These are phyloP conservation scores for Ispidina picta DNA, from an alignment of 2,797 vertebrate genomes.

Conservation along the genomic window DNA sequence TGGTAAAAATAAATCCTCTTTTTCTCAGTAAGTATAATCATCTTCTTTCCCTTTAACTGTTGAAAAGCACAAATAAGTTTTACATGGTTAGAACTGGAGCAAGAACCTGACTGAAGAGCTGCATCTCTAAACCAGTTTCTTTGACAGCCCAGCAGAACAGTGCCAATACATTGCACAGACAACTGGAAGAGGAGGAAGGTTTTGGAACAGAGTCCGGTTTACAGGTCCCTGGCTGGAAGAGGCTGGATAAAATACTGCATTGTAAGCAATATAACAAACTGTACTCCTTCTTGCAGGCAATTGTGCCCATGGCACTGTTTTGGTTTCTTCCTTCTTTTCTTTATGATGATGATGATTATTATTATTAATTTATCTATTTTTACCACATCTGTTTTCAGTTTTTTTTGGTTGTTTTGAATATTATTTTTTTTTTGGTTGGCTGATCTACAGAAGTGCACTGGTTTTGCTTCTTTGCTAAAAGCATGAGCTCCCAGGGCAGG, in stretches of 20 bases:
- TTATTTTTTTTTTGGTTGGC: slow-evolving; percentile 63
- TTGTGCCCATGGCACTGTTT: slow-evolving; percentile 74
- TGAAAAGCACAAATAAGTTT: slow-evolving; percentile 39
- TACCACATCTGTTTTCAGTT: slow-evolving; percentile 46
- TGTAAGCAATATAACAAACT: slow-evolving; percentile 87
- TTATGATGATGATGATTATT: background rate
- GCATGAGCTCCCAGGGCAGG: slow-evolving; percentile 52
- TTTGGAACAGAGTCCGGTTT: slow-evolving; percentile 85
- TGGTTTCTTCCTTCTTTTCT: slow-evolving; percentile 68
- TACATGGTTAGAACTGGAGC: slow-evolving; percentile 74
- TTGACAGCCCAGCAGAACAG: slow-evolving; percentile 84
- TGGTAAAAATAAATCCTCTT: slow-evolving; percentile 50
- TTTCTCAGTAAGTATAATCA: slow-evolving; percentile 66
- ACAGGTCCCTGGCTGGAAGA: slow-evolving; percentile 85
- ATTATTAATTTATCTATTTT: background rate
- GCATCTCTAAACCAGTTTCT: slow-evolving; percentile 84
- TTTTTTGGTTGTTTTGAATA: too few relatives aligned
- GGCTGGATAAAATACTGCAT: slow-evolving; percentile 87
- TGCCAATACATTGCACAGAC: slow-evolving; percentile 83
- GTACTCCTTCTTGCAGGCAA: slow-evolving; percentile 81
- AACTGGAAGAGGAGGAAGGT: slow-evolving; percentile 85
- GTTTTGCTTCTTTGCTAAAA: slow-evolving; percentile 68
- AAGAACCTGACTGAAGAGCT: slow-evolving; percentile 79
- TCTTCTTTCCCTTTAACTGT: slow-evolving; percentile 40
- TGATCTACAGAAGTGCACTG: slow-evolving; percentile 75